Conservation (phyloP, 2,113 vertebrate species). For the Brachyistius frenatus region DNA sequence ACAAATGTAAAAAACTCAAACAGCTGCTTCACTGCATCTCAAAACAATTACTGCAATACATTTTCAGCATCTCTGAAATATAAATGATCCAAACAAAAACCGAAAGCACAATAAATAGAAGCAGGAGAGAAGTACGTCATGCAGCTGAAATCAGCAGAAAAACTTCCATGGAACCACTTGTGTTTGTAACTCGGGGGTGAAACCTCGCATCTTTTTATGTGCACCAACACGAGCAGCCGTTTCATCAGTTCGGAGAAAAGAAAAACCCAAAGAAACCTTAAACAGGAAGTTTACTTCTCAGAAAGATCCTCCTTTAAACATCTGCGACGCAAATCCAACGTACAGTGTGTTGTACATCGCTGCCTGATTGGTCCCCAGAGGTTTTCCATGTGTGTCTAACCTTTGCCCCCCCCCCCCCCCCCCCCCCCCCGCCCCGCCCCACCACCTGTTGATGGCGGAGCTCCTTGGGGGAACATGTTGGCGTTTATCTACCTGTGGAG, state of each 20-base stretch:
- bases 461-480: slow-evolving; percentile 79
- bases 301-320: neutral
- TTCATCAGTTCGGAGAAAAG: slow-evolving; percentile 26
- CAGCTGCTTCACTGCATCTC: slow-evolving; percentile 2
- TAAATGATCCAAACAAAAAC: neutral
- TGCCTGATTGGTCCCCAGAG: neutral
- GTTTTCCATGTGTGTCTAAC: too few relatives aligned
- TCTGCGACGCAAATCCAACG: neutral
- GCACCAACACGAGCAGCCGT: slow-evolving; percentile 22
- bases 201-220: slow-evolving; percentile 48
- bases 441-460: slow-evolving; percentile 56
- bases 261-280: neutral
- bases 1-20: neutral
- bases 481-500: slow-evolving; percentile 89
- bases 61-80: neutral
- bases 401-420: too few relatives aligned
- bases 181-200: slow-evolving; percentile 11
- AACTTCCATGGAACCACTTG: slow-evolving; percentile 27
- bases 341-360: neutral
- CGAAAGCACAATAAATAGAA: neutral
- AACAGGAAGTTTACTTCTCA: slow-evolving; percentile 43
- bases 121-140: neutral
- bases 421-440: too few relatives aligned
- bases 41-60: slow-evolving; percentile 19
- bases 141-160: slow-evolving; percentile 10